Evolutionary conservation across 2,888 invertebrate species (phyloP), one percentile per base, ranked within the genome.

Genomic region (Cacoxenus indagator): DNA sequence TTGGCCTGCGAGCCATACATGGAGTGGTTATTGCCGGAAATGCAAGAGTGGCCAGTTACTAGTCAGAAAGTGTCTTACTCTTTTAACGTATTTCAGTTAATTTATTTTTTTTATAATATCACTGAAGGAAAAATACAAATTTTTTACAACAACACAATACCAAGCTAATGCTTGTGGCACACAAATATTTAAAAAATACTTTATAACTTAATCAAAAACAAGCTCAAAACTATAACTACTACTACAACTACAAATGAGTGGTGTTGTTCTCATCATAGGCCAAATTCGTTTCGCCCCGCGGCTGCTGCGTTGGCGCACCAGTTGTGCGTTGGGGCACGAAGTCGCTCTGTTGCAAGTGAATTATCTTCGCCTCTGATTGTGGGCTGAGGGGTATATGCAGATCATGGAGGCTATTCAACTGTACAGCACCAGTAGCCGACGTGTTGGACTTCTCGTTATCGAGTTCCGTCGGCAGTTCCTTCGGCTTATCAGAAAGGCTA

Each of bases 311-410:
- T 67, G 17, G 51, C 9, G 37, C 5, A n/a, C 22, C 24, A 17
- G 4, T 9, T 8, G 67, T 57, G 2, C 64, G 62, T 6, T 72
- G 73, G n/a, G 83, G 79, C 64, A 76, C 68, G 65, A 85, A 83
- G 70, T 86, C 84, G 65, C 84, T 85, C 71, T 86, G 86, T 64
- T 87, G 87, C 67, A 86, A 62, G 67, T 84, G 83, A 27, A 86
- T 83, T 6, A 84, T 78, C 73, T 86, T 87, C 0, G 83, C 75
- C 64, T 84, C 71, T 11, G 73, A 64, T 43, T 75, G 72, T 9
- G 78, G 69, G 29, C 79, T 83, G 31, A 85, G 78, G 1, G 86
- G 82, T 9, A 84, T 71, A 37, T 84, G 84, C 2, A 84, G 73
- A 69, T 78, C 80, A 24, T 84, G 81, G 51, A 84, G 71, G 64